phyloP scores from a whole-genome alignment of 2,888 invertebrate species.

The Gerris lacustris region DNA sequence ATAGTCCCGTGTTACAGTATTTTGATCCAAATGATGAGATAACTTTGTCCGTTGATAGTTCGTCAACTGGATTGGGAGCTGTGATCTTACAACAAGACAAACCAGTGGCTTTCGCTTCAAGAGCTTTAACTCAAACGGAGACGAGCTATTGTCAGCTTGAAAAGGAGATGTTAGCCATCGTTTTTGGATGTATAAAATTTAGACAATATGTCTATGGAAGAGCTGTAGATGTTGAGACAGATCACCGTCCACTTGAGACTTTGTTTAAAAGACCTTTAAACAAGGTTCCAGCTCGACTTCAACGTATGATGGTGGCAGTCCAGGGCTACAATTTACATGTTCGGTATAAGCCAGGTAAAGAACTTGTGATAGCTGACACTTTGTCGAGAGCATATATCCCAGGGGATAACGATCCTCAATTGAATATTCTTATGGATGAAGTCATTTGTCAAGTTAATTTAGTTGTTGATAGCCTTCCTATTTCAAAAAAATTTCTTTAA shows the following conservation, averaged over 20 bases:
- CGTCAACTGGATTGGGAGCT: conserved; percentile 32
- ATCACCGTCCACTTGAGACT: conserved; percentile 31
- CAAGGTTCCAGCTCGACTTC: background rate
- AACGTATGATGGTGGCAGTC: background rate
- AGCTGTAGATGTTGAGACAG: conserved; percentile 30
- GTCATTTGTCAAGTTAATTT: background rate
- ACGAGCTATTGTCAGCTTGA: conserved; percentile 33
- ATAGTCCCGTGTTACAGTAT: conserved; percentile 29
- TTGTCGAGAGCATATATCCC: conserved; percentile 18
- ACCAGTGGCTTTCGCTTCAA: conserved; percentile 35
- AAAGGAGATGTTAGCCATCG: conserved; percentile 33
- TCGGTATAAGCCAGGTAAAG: conserved; percentile 13
- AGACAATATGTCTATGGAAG: conserved; percentile 33
- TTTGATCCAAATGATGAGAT: conserved; percentile 30
- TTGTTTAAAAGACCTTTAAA: background rate
- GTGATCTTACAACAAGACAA: conserved; percentile 33
- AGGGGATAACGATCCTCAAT: conserved; percentile 18
- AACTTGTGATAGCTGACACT: conserved; percentile 29
- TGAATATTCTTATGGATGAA: conserved; percentile 17
- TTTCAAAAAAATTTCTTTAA: no score
- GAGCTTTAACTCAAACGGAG: conserved; percentile 31
- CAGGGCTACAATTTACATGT: conserved; percentile 17
- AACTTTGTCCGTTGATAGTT: conserved; percentile 31
- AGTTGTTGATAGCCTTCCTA: no score
- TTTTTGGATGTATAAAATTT: conserved; percentile 33